A percentile compares a stretch with the other conserved stretches of the same genome.
These are phyloP conservation scores for Microtus montanus DNA, from an alignment of 2,113 vertebrate species.

Conservation along the genomic window DNA sequence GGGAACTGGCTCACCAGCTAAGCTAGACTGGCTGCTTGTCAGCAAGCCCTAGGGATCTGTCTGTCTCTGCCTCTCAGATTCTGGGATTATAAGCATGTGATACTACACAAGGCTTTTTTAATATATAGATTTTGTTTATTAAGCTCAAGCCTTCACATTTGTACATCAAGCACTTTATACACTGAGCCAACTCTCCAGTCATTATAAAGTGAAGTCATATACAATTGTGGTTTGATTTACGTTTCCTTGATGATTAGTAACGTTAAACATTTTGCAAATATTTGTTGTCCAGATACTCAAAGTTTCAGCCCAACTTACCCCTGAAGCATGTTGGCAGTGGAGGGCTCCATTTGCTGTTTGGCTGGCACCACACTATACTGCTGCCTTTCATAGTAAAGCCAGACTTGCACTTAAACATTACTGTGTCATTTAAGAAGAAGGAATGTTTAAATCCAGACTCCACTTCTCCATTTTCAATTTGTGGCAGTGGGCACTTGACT, in stretches of 20 bases:
- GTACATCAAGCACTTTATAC: too few species aligned
- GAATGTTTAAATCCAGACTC: slow-evolving; percentile 59
- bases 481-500: slow-evolving; percentile 68
- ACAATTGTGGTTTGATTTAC: not conserved
- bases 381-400: slow-evolving; percentile 77
- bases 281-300: not conserved
- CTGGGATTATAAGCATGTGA: too few species aligned
- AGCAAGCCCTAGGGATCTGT: too few species aligned
- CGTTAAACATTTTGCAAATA: not conserved
- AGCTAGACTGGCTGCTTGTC: too few species aligned
- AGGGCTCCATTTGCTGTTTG: slow-evolving; percentile 75
- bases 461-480: slow-evolving; percentile 71
- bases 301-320: slow-evolving; percentile 73
- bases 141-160: not conserved
- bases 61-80: too few species aligned
- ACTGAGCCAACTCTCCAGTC: not conserved
- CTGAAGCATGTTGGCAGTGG: slow-evolving; percentile 73
- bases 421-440: slow-evolving; percentile 69
- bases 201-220: not conserved
- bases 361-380: slow-evolving; percentile 66
- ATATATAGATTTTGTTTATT: not conserved
- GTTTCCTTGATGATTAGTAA: not conserved
- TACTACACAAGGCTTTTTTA: too few species aligned
- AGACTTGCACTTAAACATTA: slow-evolving; percentile 75
- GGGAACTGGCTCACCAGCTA: too few species aligned